A percentile compares a stretch with the other conserved stretches of the same genome.
Conservation (phyloP, 2,113 vertebrate species). For the Brienomyrus brachyistius region DNA sequence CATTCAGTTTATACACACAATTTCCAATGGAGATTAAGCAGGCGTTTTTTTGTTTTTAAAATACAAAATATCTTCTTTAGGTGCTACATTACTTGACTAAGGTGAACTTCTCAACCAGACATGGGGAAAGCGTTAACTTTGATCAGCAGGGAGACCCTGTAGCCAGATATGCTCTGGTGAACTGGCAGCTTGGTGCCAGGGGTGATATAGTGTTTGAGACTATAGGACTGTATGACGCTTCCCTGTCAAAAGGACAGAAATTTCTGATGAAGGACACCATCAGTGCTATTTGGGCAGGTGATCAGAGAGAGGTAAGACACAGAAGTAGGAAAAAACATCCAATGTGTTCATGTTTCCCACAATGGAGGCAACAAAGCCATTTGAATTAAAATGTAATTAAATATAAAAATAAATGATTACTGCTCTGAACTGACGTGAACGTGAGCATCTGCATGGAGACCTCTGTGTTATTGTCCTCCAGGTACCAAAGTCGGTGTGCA, state of each 20-base stretch:
- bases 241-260: constrained; percentile 48
- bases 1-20: neutral
- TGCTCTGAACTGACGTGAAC: neutral
- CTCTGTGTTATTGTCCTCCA: constrained; percentile 27
- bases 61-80: constrained; percentile 33
- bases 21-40: neutral
- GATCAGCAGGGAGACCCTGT: constrained; percentile 58
- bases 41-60: too few species aligned
- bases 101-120: constrained; percentile 60
- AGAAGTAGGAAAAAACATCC: neutral
- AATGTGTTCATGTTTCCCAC: neutral
- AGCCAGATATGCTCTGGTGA: constrained; percentile 59
- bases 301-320: constrained; percentile 43
- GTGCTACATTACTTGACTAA: constrained; percentile 58
- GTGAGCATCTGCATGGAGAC: neutral
- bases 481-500: constrained; percentile 62
- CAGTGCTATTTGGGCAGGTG: constrained; percentile 54
- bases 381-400: neutral
- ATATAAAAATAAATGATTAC: neutral
- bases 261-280: constrained; percentile 53
- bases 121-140: constrained; percentile 58
- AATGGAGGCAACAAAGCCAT: neutral
- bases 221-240: constrained; percentile 60
- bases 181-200: constrained; percentile 57
- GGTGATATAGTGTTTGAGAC: constrained; percentile 53